Percentiles rank a stretch among this genome's conserved stretches.
Evolutionary conservation across 2,113 vertebrate genomes (phyloP).

Genomic region (Oryzias melastigma): DNA sequence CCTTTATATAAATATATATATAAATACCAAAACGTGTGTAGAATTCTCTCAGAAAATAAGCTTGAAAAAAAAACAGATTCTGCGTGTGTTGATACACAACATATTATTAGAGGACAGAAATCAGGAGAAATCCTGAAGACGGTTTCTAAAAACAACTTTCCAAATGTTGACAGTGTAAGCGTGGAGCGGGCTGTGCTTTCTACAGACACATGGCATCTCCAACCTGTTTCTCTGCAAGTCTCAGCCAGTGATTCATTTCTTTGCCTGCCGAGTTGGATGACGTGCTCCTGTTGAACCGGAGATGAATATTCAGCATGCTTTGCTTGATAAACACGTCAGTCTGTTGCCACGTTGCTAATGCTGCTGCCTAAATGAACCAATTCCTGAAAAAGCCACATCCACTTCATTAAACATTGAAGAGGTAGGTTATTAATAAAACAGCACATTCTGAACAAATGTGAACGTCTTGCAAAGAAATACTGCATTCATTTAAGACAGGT

Average conservation of each 20-base stretch:
- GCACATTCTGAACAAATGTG: not conserved
- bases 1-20: too few relatives aligned
- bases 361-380: slow-evolving; percentile 20
- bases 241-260: slow-evolving; percentile 36
- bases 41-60: not conserved
- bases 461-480: not conserved
- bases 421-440: not conserved
- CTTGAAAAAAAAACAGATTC: slow-evolving; percentile 7
- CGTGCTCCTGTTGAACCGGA: slow-evolving; percentile 35
- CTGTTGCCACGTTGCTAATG: slow-evolving; percentile 14
- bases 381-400: slow-evolving; percentile 1
- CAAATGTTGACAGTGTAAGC: not conserved
- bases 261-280: slow-evolving; percentile 27
- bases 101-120: slow-evolving; percentile 8
- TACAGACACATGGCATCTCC: slow-evolving; percentile 15
- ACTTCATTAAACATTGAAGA: slow-evolving; percentile 11
- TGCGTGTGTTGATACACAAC: not conserved
- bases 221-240: slow-evolving; percentile 29
- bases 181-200: slow-evolving; percentile 5
- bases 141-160: slow-evolving; percentile 5
- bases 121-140: slow-evolving; percentile 6
- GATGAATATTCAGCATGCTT: slow-evolving; percentile 31
- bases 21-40: not conserved
- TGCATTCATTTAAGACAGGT: not conserved
- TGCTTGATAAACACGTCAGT: slow-evolving; percentile 19